Base-by-base conservation (phyloP, 2,113 vertebrate species). In the Epinephelus moara region DNA sequence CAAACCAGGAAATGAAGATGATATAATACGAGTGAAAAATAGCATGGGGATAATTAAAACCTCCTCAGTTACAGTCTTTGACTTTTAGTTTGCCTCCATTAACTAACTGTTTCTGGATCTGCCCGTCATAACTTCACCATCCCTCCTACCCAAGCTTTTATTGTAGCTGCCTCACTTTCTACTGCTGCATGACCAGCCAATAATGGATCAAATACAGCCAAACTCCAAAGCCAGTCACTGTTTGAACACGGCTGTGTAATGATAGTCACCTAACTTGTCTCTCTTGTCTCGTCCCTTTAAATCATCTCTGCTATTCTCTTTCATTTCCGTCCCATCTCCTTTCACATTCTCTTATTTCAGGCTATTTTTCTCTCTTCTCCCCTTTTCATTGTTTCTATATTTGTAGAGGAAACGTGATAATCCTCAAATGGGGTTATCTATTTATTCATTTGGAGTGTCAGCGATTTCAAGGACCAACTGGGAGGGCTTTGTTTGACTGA, bases 371-470 rank as follows among this genome's bases (percentile, higher is more conserved):
- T 21, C 45, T 10, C 42, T 33, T 70, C 55, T 57, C 50, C 37
- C 10, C 19, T 68, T 79, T 78, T 50, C 23, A 17, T 15, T 74
- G 33, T 81, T 49, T 85, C 81, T 74, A 76, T 56, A 81, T 78
- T 78, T 68, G 60, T 14, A 27, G 33, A 56, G 42, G 64, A 64
- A 79, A 79, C 72, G 78, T 33, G 73, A 82, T 84, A 63, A 90
- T 78, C 75, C 78, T 88, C 67, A 64, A 78, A 75, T 23, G 49
- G 67, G 11, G 27, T 62, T 70, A 74, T 80, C 81, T 86, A 80
- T 88, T 85, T 84, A 82, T 84, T 84, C 45, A 86, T 81, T 63
- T 66, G 59, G 14, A 6, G 59, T 56, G 13, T 82, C 70, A 77
- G 68, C 67, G 61, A 52, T 75, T 87, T 75, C 55, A 71, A 68